Evolutionary conservation across 2,113 vertebrate species (phyloP).

Genomic region (Grantiella picta): DNA sequence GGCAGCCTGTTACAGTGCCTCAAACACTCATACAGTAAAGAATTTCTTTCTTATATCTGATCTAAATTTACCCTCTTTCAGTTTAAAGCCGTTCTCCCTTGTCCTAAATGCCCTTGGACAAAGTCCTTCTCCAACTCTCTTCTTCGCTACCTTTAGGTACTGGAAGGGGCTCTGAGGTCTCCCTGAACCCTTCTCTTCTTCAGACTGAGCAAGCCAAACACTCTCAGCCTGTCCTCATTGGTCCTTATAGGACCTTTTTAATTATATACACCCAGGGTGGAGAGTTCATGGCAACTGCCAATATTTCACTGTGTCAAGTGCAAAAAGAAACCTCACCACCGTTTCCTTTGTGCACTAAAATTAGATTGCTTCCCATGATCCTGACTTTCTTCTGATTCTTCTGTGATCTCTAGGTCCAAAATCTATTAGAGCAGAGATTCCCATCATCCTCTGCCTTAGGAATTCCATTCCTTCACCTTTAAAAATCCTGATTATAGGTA

Average conservation of each 20-base stretch:
- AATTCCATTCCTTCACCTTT: neutral
- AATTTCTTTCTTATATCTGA: neutral
- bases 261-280: neutral
- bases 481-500: constrained; percentile 39
- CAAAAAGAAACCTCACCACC: neutral
- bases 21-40: neutral
- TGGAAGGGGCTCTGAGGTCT: neutral
- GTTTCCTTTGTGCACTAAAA: constrained; percentile 31
- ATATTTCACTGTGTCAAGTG: neutral
- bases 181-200: neutral
- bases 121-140: neutral
- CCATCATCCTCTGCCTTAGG: neutral
- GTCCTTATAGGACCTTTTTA: neutral
- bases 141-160: neutral
- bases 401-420: neutral
- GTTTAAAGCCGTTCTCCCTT: neutral
- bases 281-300: constrained; percentile 3
- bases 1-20: neutral
- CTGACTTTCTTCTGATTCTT: constrained; percentile 1
- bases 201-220: neutral
- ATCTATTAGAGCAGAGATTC: constrained; percentile 2
- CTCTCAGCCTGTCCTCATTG: neutral
- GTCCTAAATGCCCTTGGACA: neutral
- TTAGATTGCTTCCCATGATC: constrained; percentile 1
- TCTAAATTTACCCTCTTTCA: neutral